Evolutionary conservation across 2,888 invertebrate species (phyloP), one percentile per base, ranked within the genome.

Genomic region (Rhingia campestris): DNA sequence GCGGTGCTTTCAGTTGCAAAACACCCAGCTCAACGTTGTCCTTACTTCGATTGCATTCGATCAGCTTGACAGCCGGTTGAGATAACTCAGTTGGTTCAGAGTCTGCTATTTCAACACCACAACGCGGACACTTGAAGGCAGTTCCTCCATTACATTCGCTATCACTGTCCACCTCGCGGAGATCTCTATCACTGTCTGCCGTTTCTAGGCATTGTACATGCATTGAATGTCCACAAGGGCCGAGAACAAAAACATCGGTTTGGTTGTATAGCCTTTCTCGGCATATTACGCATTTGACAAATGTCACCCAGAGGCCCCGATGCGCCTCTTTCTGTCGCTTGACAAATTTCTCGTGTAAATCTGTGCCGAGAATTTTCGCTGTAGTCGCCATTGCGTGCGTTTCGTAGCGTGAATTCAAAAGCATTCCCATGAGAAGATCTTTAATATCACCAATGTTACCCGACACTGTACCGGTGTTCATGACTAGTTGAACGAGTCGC

Each of bases 341-440:
- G 0, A 88, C 88, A 33, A 92, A 90, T 66, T 91, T 87, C 66
- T 92, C 92, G 88, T 95, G 95, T 63, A 96, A 92, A 91, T 96
- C 95, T 67, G 93, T 92, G 87, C 95, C 94, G 10, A 89, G 81
- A 49, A 95, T 91, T 84, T 93, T 93, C 54, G 94, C 93, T 4
- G 95, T 94, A 0, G 94, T 94, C 86, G 94, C 93, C 86, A 96
- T 92, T 87, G 96, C 92, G 56, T 95, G 93, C 88, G 95, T 94
- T 89, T 97, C 96, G 88, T 95, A 95, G 41, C 94, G 93, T 81
- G 95, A 96, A 87, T 96, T 96, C 14, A 94, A 94, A 84, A 96
- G 91, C 93, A 97, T 96, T 66, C 94, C 94, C 90, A 93, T 92
- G 43, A 94, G 88, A 47, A 94, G 90, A 86, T 92, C 92, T 87